Base-by-base conservation (phyloP, 2,113 vertebrate species). In the Gallinago media region DNA sequence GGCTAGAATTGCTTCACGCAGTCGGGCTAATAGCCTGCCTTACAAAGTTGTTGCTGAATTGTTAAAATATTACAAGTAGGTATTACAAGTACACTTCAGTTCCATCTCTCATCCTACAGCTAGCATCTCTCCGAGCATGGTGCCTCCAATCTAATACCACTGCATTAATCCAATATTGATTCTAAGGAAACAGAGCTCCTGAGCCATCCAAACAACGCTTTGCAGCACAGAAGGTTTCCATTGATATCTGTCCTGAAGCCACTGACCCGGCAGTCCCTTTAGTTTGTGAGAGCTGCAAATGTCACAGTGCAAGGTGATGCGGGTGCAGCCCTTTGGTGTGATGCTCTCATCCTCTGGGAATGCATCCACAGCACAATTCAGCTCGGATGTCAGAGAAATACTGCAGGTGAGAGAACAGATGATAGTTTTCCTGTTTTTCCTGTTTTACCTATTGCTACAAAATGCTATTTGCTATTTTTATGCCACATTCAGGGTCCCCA, bases 21-120 rank as follows among this genome's bases (percentile, higher is more conserved):
- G 36, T 16, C 84, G 11, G 13, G 89, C 80, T 89, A 91, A 94
- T 92, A 93, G 66, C 70, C 88, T 56, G 83, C 88, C 72, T 78
- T 32, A 49, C 88, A 54, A 87, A 87, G 88, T 13, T 94, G 91
- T 65, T 49, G 70, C 62, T 84, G 88, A 84, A 75, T 72, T 91
- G 92, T 88, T 96, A 86, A 95, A 94, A 88, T 81, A 93, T 87
- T 94, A 72, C 95, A 86, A 81, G 86, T 29, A 92, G 90, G 55
- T 47, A 71, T 61, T 70, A 92, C 79, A 86, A 95, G 94, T 40
- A 74, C 93, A 67, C 92, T 90, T 90, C 82, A 96, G 73, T 61
- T 92, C 90, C 61, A 7, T 55, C 67, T 74, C 82, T 94, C 85
- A 77, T 94, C 75, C 92, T 21, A 34, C 55, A 92, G 82, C 75